phyloP scores from a whole-genome alignment of 2,797 vertebrate species.

The Cephalopachus bancanus region DNA sequence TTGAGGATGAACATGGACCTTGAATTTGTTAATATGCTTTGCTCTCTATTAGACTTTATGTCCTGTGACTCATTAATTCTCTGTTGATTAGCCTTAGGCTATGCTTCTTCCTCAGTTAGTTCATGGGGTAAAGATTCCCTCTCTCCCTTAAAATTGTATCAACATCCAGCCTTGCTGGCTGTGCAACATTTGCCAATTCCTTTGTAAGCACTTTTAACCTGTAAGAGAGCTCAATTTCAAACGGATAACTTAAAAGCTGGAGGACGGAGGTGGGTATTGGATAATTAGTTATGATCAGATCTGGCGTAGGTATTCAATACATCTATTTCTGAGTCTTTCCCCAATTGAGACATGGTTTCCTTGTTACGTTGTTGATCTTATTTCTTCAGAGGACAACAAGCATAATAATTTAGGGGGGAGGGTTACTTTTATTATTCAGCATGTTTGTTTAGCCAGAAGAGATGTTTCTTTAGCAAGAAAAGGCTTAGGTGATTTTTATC shows the following conservation, averaged over 20 bases:
- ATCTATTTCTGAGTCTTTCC: slow-evolving; percentile 49
- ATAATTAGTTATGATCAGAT: slow-evolving; percentile 39
- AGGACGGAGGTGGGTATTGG: too few relatives aligned
- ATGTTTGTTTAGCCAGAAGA: background rate
- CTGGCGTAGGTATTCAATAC: background rate
- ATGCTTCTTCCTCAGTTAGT: slow-evolving; percentile 66
- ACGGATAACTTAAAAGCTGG: slow-evolving; percentile 56
- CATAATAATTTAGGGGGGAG: background rate
- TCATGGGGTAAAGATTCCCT: slow-evolving; percentile 70
- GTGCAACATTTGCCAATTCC: background rate
- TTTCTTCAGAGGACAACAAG: background rate
- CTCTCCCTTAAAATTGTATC: slow-evolving; percentile 57
- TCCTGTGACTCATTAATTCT: slow-evolving; percentile 79
- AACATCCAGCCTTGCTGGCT: background rate
- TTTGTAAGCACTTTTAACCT: slow-evolving; percentile 60
- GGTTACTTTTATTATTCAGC: background rate
- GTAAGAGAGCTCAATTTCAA: slow-evolving; percentile 50
- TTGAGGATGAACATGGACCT: slow-evolving; percentile 48
- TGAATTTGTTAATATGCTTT: slow-evolving; percentile 77
- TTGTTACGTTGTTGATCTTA: background rate
- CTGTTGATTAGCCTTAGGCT: slow-evolving; percentile 68
- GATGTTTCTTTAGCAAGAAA: background rate
- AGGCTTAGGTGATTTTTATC: background rate
- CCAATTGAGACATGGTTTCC: background rate
- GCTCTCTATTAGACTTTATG: slow-evolving; percentile 76